Evolutionary conservation across 2,797 vertebrate genomes (phyloP).

Genomic region (Anas capensis): DNA sequence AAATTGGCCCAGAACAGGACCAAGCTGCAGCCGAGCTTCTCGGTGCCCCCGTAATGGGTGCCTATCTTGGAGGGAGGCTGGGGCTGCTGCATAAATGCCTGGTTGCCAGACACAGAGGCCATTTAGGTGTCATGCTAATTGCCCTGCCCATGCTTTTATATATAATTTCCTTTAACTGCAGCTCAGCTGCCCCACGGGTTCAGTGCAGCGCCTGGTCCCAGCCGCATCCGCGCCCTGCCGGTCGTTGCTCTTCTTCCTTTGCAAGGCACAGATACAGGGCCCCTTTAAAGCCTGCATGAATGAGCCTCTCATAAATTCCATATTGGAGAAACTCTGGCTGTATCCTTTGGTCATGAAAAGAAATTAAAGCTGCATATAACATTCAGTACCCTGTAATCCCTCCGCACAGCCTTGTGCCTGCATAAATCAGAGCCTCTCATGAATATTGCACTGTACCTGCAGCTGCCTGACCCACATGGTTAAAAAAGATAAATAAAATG

Average conservation of each 20-base stretch:
- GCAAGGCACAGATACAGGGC: neutral
- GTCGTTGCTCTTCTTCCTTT: neutral
- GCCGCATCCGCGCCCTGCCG: neutral
- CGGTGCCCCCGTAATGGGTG: neutral
- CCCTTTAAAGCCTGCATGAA: slow-evolving; percentile 44
- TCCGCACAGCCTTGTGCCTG: slow-evolving; percentile 15
- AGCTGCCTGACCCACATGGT: neutral
- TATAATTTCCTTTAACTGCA: neutral
- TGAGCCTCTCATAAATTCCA: slow-evolving; percentile 48
- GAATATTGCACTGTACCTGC: slow-evolving; percentile 57
- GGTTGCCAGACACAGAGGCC: neutral
- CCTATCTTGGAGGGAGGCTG: neutral
- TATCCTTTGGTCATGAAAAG: slow-evolving; percentile 52
- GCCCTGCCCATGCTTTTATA: neutral
- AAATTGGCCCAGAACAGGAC: neutral
- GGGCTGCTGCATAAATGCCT: neutral
- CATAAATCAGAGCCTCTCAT: slow-evolving; percentile 63
- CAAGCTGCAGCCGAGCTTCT: rapidly evolving
- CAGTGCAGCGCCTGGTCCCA: rapidly evolving
- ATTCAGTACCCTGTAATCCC: slow-evolving; percentile 41
- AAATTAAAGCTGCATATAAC: slow-evolving; percentile 58
- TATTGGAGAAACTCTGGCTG: slow-evolving; percentile 24
- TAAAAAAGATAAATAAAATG: slow-evolving; percentile 10
- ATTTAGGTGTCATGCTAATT: neutral
- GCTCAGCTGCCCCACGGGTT: neutral